phyloP scores from a whole-genome alignment of 2,888 invertebrate species.

The Phytoseiulus persimilis region DNA sequence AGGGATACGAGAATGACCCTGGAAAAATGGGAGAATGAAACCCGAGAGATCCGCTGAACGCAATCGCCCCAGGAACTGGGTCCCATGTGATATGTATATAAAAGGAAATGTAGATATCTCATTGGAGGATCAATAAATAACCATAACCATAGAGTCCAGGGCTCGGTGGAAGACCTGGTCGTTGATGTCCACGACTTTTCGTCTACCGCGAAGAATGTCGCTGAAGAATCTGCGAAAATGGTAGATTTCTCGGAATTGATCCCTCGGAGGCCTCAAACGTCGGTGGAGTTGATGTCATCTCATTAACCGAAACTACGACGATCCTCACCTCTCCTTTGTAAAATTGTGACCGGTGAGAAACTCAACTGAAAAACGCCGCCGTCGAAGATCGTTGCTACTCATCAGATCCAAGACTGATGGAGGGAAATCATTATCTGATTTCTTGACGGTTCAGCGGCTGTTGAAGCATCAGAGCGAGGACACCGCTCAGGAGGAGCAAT shows the following conservation, averaged over 20 bases:
- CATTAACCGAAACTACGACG: too few relatives aligned
- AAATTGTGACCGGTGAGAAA: neutral
- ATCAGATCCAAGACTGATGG: neutral
- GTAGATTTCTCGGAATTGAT: too few relatives aligned
- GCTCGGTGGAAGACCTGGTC: neutral
- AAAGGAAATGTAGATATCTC: too few relatives aligned
- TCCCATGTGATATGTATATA: too few relatives aligned
- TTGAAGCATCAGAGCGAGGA: slow-evolving; percentile 21
- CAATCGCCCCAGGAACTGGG: too few relatives aligned
- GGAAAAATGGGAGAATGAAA: too few relatives aligned
- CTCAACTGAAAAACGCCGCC: neutral
- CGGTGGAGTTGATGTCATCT: too few relatives aligned
- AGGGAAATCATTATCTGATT: neutral
- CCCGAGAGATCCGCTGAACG: too few relatives aligned
- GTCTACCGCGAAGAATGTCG: neutral
- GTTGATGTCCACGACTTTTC: neutral
- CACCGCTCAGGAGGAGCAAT: slow-evolving; percentile 22
- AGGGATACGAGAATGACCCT: too few relatives aligned
- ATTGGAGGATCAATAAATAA: too few relatives aligned
- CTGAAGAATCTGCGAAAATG: neutral
- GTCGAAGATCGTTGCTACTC: neutral
- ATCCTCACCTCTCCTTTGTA: neutral
- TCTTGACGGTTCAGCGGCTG: neutral
- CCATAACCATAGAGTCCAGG: too few relatives aligned
- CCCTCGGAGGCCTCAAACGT: too few relatives aligned